Evolutionary conservation across 2,797 vertebrate genomes (phyloP).

Genomic region (Champsocephalus esox): DNA sequence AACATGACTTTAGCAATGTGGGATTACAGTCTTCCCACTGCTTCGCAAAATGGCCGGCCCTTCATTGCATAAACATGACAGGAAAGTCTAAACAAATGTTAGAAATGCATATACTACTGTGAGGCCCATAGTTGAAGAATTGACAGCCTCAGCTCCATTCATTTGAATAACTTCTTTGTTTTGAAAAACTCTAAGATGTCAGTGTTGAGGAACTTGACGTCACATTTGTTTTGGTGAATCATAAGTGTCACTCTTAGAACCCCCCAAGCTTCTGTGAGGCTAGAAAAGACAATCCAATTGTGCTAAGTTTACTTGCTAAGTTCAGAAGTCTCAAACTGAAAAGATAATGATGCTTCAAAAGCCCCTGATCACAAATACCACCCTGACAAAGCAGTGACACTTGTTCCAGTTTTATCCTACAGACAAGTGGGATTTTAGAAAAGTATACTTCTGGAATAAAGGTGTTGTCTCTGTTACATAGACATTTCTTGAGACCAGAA

Average conservation of each 20-base stretch:
- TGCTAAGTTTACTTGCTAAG: slow-evolving; percentile 31
- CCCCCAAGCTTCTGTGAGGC: slow-evolving; percentile 6
- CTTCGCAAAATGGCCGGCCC: not conserved
- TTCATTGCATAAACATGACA: not conserved
- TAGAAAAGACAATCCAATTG: slow-evolving; percentile 33
- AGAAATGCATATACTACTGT: not conserved
- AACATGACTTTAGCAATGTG: not conserved
- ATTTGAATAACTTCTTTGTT: not conserved
- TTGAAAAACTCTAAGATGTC: slow-evolving; percentile 1
- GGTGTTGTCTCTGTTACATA: not conserved
- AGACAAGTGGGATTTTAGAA: slow-evolving; percentile 8
- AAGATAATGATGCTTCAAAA: slow-evolving; percentile 51
- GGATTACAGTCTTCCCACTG: too few species aligned
- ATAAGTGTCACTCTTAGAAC: slow-evolving; percentile 19
- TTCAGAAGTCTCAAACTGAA: slow-evolving; percentile 28
- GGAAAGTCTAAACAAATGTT: not conserved
- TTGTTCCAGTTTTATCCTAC: slow-evolving; percentile 1
- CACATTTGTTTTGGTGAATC: slow-evolving; percentile 12
- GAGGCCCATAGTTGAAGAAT: not conserved
- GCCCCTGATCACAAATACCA: slow-evolving; percentile 31
- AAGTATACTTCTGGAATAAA: slow-evolving; percentile 23
- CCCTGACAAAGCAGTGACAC: slow-evolving; percentile 4
- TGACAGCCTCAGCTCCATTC: not conserved
- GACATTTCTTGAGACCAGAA: not conserved
- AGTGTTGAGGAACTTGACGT: slow-evolving; percentile 12